Evolutionary conservation across 2,888 invertebrate species (phyloP), one percentile per base, ranked within the genome.

Genomic region (Spicauda simplicius): DNA sequence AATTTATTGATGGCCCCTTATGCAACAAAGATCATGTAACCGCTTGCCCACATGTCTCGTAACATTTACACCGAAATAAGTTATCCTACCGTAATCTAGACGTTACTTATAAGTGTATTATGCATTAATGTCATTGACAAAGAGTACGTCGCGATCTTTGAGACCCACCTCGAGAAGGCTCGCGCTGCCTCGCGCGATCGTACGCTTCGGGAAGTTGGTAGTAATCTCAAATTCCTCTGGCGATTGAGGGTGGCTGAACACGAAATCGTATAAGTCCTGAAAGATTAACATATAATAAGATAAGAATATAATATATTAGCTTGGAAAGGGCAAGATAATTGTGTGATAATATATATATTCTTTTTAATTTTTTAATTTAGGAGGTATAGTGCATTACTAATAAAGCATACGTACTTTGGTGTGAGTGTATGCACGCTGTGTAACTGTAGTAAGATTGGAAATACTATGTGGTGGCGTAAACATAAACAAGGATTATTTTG

Each of bases 141-240:
- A 99, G 57, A 99, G 94, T 82, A 99, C 97, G 90, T 98, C 98
- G 65, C 97, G 95, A 86, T 97, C 96, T 73, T 97, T 97, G 50
- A 99, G 94, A 19, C 98, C 98, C 20, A 96, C 97, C 71, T 97
- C 96, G 69, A 90, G 89, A 63, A 98, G 94, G 25, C 96, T 96
- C 18, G 74, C 84, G 7, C 75, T 72, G 1, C 95, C 95, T 56
- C 96, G 96, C 5, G 95, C 94, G 64, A 99, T 92, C 70, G 97
- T 95, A 72, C 97, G 95, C 83, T 98, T 97, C 0, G 99, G 99
- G 86, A 98, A 99, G 92, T 98, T 99, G 73, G 98, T 98, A 59
- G 98, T 97, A 73, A 99, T 98, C 93, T 99, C 98, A 85, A 99
- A 99, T 83, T 96, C 96, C 83, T 98, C 95, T 0, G 99, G 99